Evolutionary conservation across 1,140 invertebrate species (phyloP).

Genomic region (Rhagoletis zephyria): DNA sequence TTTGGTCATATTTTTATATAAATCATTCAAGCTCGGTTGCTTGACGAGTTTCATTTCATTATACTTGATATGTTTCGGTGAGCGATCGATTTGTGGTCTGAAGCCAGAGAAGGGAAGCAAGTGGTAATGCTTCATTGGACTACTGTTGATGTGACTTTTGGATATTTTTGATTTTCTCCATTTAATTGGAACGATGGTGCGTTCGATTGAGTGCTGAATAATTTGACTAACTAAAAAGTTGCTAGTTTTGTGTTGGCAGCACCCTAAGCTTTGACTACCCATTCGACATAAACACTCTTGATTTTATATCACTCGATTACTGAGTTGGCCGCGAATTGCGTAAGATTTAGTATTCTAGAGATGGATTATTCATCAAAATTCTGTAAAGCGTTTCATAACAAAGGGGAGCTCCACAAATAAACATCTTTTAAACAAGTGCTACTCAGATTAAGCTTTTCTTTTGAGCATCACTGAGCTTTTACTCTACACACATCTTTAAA

Average conservation of each 20-base stretch:
- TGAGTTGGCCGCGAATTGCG: neutral
- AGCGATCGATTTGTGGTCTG: conserved; percentile 4
- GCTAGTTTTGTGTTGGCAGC: neutral
- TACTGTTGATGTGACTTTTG: neutral
- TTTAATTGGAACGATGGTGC: neutral
- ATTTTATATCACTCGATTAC: neutral
- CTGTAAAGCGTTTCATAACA: no score
- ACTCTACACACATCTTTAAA: no score
- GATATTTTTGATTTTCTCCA: neutral
- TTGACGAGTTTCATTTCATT: neutral
- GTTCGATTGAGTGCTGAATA: neutral
- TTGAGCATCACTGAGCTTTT: no score
- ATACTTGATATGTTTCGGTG: neutral
- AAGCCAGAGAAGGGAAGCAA: neutral
- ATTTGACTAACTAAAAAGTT: neutral
- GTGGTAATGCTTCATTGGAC: conserved; percentile 3
- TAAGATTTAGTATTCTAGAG: neutral
- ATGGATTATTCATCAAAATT: neutral
- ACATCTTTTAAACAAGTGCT: no score
- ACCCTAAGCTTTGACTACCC: neutral
- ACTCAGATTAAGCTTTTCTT: no score
- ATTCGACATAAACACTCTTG: neutral
- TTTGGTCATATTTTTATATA: conserved; percentile 51
- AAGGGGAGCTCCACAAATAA: no score
- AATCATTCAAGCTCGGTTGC: conserved; percentile 27